Evolutionary conservation across 2,888 invertebrate genomes (phyloP).

Genomic region (Eilema depressum): DNA sequence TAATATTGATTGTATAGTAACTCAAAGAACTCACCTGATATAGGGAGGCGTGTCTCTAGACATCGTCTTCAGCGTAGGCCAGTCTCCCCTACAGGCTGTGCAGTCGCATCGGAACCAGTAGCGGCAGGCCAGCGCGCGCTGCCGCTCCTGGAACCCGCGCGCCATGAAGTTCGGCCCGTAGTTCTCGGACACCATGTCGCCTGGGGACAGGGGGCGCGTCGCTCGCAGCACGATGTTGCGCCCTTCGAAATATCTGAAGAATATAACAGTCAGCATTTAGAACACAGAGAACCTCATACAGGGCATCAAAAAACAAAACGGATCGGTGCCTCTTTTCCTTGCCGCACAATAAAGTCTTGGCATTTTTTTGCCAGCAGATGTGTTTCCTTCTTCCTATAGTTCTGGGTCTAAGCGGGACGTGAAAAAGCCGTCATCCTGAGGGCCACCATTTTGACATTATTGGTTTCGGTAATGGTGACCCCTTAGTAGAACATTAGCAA

Average conservation of each 20-base stretch:
- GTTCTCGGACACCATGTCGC: conserved; percentile 92
- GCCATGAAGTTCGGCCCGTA: conserved; percentile 92
- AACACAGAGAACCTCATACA: too few relatives aligned
- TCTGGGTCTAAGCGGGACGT: too few relatives aligned
- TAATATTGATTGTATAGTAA: too few relatives aligned
- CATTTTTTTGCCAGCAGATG: too few relatives aligned
- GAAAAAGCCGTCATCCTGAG: too few relatives aligned
- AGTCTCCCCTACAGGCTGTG: conserved; percentile 90
- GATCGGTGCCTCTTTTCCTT: too few relatives aligned
- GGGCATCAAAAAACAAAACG: too few relatives aligned
- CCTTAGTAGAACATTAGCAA: too few relatives aligned
- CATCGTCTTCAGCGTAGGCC: conserved; percentile 90
- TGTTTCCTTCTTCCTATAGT: too few relatives aligned
- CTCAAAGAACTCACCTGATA: conserved; percentile 62
- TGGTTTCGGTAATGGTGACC: too few relatives aligned
- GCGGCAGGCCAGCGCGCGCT: conserved; percentile 89
- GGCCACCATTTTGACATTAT: too few relatives aligned
- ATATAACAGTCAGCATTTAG: background rate
- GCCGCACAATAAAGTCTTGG: too few relatives aligned
- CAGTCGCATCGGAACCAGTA: conserved; percentile 94
- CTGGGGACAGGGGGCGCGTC: conserved; percentile 88
- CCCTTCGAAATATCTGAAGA: conserved; percentile 90
- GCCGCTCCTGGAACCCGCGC: conserved; percentile 86
- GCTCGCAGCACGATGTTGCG: conserved; percentile 90
- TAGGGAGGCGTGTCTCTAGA: conserved; percentile 78